Conservation (phyloP, 2,888 invertebrate species). For the Melitaea athalia region DNA sequence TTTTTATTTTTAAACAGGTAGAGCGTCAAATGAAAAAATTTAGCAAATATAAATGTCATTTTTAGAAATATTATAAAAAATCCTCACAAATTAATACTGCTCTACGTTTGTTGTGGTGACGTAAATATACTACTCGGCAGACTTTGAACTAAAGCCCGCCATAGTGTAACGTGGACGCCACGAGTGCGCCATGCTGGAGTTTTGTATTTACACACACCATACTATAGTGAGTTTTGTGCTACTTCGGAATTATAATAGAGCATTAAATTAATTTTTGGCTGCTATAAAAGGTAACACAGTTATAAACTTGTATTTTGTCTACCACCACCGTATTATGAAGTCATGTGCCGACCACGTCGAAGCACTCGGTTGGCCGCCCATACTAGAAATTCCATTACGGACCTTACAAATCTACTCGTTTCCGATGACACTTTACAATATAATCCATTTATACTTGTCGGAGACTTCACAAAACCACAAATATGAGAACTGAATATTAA, state of each 20-base stretch:
- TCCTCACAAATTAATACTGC: not conserved
- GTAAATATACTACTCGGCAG: constrained; percentile 15
- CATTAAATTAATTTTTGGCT: constrained; percentile 10
- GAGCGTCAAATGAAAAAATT: constrained; percentile 17
- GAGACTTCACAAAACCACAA: constrained; percentile 79
- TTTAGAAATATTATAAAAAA: constrained; percentile 15
- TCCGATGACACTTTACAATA: constrained; percentile 76
- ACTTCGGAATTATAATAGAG: not conserved
- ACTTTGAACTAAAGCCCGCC: constrained; percentile 57
- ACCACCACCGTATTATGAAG: constrained; percentile 71
- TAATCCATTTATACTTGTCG: constrained; percentile 81
- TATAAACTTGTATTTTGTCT: constrained; percentile 41
- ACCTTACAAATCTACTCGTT: constrained; percentile 69
- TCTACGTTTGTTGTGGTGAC: not conserved
- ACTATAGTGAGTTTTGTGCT: not conserved
- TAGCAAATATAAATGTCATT: constrained; percentile 22
- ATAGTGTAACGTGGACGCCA: constrained; percentile 75
- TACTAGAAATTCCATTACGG: constrained; percentile 79
- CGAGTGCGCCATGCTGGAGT: constrained; percentile 65
- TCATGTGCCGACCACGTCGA: constrained; percentile 81
- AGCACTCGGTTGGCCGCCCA: constrained; percentile 69
- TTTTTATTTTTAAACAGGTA: constrained; percentile 23
- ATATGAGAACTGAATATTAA: constrained; percentile 76
- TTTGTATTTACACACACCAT: constrained; percentile 1
- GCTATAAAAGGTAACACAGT: constrained; percentile 38